phyloP scores from a whole-genome alignment of 2,797 vertebrate species.

The Brachyrhaphis roseni region DNA sequence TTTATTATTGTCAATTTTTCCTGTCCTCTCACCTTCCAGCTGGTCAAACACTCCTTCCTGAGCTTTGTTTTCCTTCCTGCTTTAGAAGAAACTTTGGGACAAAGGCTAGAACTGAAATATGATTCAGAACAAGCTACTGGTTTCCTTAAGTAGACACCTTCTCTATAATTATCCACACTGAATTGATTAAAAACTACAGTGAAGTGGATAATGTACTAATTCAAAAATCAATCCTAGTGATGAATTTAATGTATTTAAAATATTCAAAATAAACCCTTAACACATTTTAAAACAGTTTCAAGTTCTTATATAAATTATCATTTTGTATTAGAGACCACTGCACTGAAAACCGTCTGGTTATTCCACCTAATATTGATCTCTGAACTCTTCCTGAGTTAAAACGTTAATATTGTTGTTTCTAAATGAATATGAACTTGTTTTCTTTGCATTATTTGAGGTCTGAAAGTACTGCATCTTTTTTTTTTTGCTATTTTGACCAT shows the following conservation, averaged over 20 bases:
- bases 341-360: too few relatives aligned
- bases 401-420: too few relatives aligned
- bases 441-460: too few relatives aligned
- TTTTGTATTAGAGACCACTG: too few relatives aligned
- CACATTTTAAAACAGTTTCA: not conserved
- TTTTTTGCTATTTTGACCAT: too few relatives aligned
- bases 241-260: not conserved
- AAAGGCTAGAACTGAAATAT: not conserved
- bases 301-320: too few relatives aligned
- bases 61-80: constrained; percentile 4
- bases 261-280: not conserved
- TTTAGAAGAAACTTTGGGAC: not conserved
- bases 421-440: too few relatives aligned
- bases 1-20: constrained; percentile 1
- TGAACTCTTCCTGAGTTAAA: too few relatives aligned
- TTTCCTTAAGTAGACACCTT: not conserved
- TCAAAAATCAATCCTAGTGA: not conserved
- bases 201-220: not conserved
- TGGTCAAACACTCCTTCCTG: constrained; percentile 4
- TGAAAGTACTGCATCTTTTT: too few relatives aligned
- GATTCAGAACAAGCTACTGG: not conserved
- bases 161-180: not conserved
- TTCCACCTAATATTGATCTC: too few relatives aligned
- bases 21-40: constrained; percentile 1
- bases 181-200: not conserved